Percentiles rank a stretch among this genome's conserved stretches.
Conservation (phyloP, 2,888 invertebrate genomes). For the Tinea pellionella region DNA sequence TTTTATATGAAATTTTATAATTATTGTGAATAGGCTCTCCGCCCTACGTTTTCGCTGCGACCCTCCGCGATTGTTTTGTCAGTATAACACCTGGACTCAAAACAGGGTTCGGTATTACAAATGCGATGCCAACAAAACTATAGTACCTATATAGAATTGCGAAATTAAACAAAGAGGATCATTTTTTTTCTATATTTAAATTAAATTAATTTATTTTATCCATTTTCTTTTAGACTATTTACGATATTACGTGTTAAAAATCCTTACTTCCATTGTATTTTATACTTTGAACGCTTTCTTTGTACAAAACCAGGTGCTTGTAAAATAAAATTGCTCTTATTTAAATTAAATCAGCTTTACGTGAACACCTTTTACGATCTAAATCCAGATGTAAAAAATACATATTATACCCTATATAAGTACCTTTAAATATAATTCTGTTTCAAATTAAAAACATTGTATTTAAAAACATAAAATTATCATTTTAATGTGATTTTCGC, state of each 20-base stretch:
- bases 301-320: constrained; percentile 6
- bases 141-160: background rate
- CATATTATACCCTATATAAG: too few relatives aligned
- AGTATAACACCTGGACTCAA: constrained; percentile 63
- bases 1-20: constrained; percentile 51
- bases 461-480: background rate
- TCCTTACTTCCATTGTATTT: background rate
- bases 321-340: constrained; percentile 9
- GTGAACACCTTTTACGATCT: background rate
- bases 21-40: constrained; percentile 55
- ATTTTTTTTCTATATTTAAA: background rate
- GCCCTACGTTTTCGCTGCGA: constrained; percentile 48
- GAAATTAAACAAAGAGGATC: background rate
- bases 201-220: background rate
- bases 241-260: background rate
- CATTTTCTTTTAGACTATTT: background rate
- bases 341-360: constrained; percentile 10
- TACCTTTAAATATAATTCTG: background rate
- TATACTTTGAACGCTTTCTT: background rate
- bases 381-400: too few relatives aligned
- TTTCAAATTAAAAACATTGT: constrained; percentile 6
- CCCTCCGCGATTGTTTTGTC: constrained; percentile 64
- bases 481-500: constrained; percentile 16
- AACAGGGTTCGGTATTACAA: constrained; percentile 32
- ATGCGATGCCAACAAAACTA: background rate